Conservation (phyloP, 2,888 invertebrate genomes). For the Cylindroiulus punctatus region DNA sequence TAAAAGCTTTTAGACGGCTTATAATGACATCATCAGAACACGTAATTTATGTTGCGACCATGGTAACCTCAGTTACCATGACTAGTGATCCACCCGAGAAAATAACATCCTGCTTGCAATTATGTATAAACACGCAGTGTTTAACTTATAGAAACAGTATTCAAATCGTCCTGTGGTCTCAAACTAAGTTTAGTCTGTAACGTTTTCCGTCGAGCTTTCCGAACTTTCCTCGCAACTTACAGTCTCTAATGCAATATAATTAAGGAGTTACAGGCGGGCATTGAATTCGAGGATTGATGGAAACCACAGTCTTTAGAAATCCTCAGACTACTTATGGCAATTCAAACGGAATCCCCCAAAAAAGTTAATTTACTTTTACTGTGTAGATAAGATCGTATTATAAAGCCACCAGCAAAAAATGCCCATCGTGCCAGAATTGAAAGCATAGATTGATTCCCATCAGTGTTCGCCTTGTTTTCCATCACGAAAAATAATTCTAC, state of each 20-base stretch:
- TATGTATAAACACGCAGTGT: neutral
- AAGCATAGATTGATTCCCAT: neutral
- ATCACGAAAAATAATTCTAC: neutral
- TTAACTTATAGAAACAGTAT: too few relatives aligned
- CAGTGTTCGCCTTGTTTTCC: neutral
- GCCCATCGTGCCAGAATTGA: neutral
- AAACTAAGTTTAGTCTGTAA: too few relatives aligned
- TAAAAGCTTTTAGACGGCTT: neutral
- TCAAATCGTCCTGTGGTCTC: too few relatives aligned
- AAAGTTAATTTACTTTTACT: conserved; percentile 25
- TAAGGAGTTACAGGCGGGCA: too few relatives aligned
- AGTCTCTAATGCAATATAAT: too few relatives aligned
- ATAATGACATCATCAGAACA: neutral
- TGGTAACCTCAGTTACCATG: neutral
- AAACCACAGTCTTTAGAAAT: neutral
- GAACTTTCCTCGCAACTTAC: too few relatives aligned
- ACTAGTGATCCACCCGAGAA: neutral
- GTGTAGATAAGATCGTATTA: neutral
- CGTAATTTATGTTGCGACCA: neutral
- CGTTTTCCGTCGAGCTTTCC: too few relatives aligned
- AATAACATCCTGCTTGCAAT: neutral
- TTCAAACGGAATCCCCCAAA: neutral
- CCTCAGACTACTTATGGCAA: neutral
- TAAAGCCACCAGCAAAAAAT: neutral
- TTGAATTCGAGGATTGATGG: neutral